Evolutionary conservation across 2,113 vertebrate genomes (phyloP).

Genomic region (Tapirus terrestris): DNA sequence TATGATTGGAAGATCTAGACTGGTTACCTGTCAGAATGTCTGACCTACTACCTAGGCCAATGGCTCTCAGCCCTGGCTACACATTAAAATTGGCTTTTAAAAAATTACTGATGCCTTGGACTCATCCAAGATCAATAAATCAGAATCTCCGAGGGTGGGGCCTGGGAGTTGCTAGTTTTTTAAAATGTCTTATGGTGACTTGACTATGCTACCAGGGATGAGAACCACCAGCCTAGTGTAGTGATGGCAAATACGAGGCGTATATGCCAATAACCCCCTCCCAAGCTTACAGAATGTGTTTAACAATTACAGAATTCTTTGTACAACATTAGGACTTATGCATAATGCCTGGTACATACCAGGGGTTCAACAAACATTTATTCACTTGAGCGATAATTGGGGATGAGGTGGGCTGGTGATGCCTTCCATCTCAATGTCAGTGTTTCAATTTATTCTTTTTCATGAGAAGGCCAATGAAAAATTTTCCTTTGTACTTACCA

Average conservation of each 20-base stretch:
- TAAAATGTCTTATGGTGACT: not conserved
- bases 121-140: not conserved
- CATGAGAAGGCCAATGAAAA: not conserved
- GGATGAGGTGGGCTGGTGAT: not conserved
- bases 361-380: not conserved
- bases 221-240: not conserved
- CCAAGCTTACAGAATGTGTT: not conserved
- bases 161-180: not conserved
- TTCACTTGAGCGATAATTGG: not conserved
- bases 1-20: not conserved
- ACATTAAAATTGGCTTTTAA: conserved; percentile 27
- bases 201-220: not conserved
- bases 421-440: not conserved
- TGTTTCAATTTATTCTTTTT: not conserved
- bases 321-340: not conserved
- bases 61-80: not conserved
- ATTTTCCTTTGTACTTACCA: not conserved
- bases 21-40: not conserved
- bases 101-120: not conserved
- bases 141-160: not conserved
- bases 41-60: not conserved
- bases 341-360: not conserved
- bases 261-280: not conserved
- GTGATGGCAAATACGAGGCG: not conserved
- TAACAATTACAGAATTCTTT: not conserved